Evolutionary conservation across 1,140 invertebrate genomes (phyloP).

Genomic region (Zaprionus vittiger): DNA sequence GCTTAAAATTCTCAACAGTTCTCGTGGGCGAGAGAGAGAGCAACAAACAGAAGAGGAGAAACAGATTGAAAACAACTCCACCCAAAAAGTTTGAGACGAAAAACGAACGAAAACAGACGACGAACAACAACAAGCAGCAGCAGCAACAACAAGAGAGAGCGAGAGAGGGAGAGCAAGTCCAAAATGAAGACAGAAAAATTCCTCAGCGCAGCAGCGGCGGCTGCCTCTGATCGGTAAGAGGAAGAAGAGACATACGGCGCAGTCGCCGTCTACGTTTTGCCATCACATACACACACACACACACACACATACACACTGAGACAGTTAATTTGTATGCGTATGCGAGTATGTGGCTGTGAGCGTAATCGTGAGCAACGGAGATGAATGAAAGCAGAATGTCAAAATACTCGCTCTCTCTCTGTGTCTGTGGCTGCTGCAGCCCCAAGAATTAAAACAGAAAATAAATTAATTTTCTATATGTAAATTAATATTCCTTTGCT

Average conservation of each 20-base stretch:
- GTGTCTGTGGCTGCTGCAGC: constrained; percentile 60
- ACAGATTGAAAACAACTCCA: constrained; percentile 80
- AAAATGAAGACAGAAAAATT: constrained; percentile 76
- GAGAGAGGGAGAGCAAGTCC: constrained; percentile 42
- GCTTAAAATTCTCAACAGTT: constrained; percentile 47
- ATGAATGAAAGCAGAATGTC: constrained; percentile 82
- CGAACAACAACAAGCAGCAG: constrained; percentile 42
- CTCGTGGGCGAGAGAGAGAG: constrained; percentile 41
- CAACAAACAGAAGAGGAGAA: constrained; percentile 46
- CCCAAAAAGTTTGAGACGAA: constrained; percentile 59
- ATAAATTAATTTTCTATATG: constrained; percentile 72
- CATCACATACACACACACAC: constrained; percentile 40
- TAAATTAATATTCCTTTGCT: constrained; percentile 58
- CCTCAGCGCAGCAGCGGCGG: constrained; percentile 58
- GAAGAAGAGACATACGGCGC: constrained; percentile 39
- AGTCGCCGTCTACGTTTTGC: constrained; percentile 44
- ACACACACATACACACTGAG: constrained; percentile 25
- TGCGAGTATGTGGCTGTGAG: constrained; percentile 47
- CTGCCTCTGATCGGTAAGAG: constrained; percentile 51
- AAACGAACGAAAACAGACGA: constrained; percentile 54
- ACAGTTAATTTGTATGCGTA: constrained; percentile 46
- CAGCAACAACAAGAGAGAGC: constrained; percentile 19
- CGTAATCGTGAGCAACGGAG: constrained; percentile 68
- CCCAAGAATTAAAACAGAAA: constrained; percentile 64
- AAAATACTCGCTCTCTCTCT: constrained; percentile 62